These are phyloP conservation scores for Andrena haemorrhoa DNA, from an alignment of 2,888 invertebrate genomes.

Conservation along the genomic window DNA sequence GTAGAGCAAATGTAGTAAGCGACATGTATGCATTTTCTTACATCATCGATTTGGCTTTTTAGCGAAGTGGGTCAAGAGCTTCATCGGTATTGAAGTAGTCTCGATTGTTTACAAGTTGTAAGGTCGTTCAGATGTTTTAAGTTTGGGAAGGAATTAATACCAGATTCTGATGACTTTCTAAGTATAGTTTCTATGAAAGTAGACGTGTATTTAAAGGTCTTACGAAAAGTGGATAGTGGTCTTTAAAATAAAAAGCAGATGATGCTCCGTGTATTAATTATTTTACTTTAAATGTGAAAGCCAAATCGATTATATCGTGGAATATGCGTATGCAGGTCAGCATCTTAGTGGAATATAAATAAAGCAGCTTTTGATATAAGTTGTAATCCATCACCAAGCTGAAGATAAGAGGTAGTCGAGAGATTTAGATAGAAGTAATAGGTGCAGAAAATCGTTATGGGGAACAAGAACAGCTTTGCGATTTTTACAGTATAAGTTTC, in stretches of 20 bases:
- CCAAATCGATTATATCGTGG: slow-evolving; percentile 20
- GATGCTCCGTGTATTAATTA: background rate
- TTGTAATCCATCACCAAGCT: slow-evolving; percentile 38
- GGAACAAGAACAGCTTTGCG: background rate
- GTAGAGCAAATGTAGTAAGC: background rate
- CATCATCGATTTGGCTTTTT: slow-evolving; percentile 1
- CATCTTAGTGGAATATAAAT: background rate
- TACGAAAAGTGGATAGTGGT: background rate
- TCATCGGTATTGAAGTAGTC: background rate
- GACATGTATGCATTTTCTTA: background rate
- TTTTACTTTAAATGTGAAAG: background rate
- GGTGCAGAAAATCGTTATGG: background rate
- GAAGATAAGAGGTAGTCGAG: slow-evolving; percentile 18
- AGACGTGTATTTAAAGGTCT: background rate
- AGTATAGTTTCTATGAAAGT: background rate
- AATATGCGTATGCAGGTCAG: background rate
- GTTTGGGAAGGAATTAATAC: background rate
- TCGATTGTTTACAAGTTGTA: background rate
- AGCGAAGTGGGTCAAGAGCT: background rate
- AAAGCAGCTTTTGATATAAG: slow-evolving; percentile 8
- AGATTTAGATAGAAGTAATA: slow-evolving; percentile 14
- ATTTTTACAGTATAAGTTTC: slow-evolving; percentile 3
- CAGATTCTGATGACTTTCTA: background rate
- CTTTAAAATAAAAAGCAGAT: background rate
- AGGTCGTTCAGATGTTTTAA: background rate